These are phyloP conservation scores for Clarias platycephalus DNA, from an alignment of 2,797 vertebrate species.

Conservation along the genomic window DNA sequence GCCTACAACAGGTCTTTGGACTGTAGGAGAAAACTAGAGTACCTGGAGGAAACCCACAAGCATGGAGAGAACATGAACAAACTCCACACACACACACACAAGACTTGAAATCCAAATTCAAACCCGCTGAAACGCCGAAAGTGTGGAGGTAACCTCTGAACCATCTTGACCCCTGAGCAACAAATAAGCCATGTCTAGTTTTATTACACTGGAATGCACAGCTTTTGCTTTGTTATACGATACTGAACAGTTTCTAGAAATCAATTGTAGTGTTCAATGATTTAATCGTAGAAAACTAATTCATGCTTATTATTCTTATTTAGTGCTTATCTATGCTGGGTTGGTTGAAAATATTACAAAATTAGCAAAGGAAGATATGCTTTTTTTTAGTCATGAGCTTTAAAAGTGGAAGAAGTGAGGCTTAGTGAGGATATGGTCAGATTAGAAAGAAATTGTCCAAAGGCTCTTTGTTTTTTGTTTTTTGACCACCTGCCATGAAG, in stretches of 20 bases:
- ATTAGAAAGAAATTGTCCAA: conserved; percentile 32
- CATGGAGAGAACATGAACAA: too few species aligned
- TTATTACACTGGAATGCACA: neutral
- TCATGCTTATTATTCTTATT: too few species aligned
- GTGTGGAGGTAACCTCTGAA: too few species aligned
- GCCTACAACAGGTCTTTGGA: too few species aligned
- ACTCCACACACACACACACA: too few species aligned
- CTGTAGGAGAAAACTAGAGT: too few species aligned
- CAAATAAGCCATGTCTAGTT: neutral
- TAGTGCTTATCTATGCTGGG: neutral
- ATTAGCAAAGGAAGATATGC: neutral
- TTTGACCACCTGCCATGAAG: conserved; percentile 73
- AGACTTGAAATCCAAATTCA: too few species aligned
- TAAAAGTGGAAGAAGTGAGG: conserved; percentile 27
- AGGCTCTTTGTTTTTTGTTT: conserved; percentile 61
- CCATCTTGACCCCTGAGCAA: too few species aligned
- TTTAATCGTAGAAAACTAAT: neutral
- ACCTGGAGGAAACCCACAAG: too few species aligned
- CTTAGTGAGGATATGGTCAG: conserved; percentile 34
- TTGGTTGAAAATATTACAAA: neutral
- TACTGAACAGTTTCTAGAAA: too few species aligned
- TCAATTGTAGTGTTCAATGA: neutral
- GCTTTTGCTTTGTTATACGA: neutral
- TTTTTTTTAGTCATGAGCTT: neutral
- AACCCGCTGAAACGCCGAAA: too few species aligned